These are phyloP conservation scores for Deilephila porcellus DNA, from an alignment of 2,888 invertebrate species.

Conservation along the genomic window DNA sequence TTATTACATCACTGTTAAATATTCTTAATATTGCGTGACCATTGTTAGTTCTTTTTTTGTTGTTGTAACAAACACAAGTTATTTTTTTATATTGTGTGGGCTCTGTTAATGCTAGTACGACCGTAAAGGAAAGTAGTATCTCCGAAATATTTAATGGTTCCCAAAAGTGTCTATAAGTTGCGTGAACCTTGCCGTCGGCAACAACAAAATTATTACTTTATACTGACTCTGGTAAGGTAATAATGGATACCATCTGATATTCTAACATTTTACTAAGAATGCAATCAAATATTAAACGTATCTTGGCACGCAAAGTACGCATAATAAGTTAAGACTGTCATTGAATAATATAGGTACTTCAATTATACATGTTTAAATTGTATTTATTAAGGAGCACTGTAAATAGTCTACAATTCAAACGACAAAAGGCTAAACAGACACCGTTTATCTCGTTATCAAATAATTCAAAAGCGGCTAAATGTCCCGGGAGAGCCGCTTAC, in stretches of 20 bases:
- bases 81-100: conserved; percentile 37
- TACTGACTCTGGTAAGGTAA: conserved; percentile 39
- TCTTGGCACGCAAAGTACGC: conserved; percentile 44
- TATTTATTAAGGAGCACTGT: neutral
- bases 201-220: conserved; percentile 52
- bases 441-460: conserved; percentile 58
- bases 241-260: conserved; percentile 26
- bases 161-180: conserved; percentile 53
- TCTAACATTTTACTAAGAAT: conserved; percentile 42
- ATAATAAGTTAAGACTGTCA: too few relatives aligned
- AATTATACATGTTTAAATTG: too few relatives aligned
- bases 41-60: conserved; percentile 52
- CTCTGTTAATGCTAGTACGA: conserved; percentile 41
- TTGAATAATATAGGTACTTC: too few relatives aligned
- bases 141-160: conserved; percentile 51
- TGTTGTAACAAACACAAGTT: conserved; percentile 41
- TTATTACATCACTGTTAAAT: conserved; percentile 1
- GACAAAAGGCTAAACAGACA: conserved; percentile 30
- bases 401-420: neutral
- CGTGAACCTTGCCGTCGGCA: conserved; percentile 55
- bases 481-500: conserved; percentile 52
- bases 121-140: conserved; percentile 50
- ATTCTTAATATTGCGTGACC: conserved; percentile 50
- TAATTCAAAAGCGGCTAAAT: conserved; percentile 54
- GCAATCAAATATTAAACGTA: conserved; percentile 50